Percentiles rank a stretch among this genome's conserved stretches.
phyloP scores from a whole-genome alignment of 2,113 vertebrate genomes.

The Calyptomena viridis region DNA sequence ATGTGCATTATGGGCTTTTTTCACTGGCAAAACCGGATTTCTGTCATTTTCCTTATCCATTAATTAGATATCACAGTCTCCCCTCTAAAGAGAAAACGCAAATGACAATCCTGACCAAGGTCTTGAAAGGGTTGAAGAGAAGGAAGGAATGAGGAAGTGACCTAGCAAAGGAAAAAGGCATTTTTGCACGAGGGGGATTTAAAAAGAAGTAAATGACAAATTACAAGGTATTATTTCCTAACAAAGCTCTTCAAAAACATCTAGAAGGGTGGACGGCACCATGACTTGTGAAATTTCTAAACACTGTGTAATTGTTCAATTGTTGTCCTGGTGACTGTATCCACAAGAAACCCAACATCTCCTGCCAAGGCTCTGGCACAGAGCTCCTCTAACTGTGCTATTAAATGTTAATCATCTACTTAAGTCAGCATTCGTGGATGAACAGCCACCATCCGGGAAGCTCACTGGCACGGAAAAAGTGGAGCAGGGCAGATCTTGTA shows the following conservation, averaged over 20 bases:
- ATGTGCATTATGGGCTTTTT: too few species aligned
- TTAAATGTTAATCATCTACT: not conserved
- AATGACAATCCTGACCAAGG: not conserved
- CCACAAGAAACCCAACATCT: not conserved
- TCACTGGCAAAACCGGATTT: not conserved
- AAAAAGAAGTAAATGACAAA: not conserved
- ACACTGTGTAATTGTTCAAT: not conserved
- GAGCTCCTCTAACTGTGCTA: not conserved
- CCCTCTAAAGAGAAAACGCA: not conserved
- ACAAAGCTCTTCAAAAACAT: not conserved
- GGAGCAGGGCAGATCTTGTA: not conserved
- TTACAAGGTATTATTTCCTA: not conserved
- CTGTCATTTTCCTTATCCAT: not conserved
- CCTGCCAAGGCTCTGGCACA: not conserved
- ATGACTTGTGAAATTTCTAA: not conserved
- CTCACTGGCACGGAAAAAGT: not conserved
- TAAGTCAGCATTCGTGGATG: rapidly evolving
- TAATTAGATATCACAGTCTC: rapidly evolving
- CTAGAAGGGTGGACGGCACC: not conserved
- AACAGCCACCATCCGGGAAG: not conserved
- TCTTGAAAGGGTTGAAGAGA: not conserved
- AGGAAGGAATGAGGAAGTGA: not conserved
- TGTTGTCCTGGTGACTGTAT: not conserved
- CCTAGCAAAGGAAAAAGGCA: not conserved
- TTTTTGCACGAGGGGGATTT: not conserved